Evolutionary conservation across 2,113 vertebrate genomes (phyloP), one percentile per base, ranked within the genome.

Genomic region (Lepus timidus): DNA sequence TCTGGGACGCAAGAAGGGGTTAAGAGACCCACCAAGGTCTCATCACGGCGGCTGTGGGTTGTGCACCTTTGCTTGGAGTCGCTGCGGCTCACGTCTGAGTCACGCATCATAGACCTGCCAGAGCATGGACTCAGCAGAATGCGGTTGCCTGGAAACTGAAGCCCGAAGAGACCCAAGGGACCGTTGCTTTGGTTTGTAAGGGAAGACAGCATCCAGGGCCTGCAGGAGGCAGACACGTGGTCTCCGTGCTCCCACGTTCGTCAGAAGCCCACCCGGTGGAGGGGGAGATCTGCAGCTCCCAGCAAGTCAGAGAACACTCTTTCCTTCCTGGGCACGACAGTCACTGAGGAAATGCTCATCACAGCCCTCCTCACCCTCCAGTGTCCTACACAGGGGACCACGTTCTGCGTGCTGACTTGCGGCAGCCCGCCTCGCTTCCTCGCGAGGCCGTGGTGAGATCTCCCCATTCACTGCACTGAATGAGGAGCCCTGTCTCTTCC

Each of bases 141-240:
- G 2, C 1, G 58, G 94, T 95, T 97, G 96, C 91, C 91, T 96
- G 87, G 96, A 96, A 89, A 97, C 96, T 27, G 51, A 73, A 91
- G 73, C n/a, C 58, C 8, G 33, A 36, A 49, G 73, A 73, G 80
- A 84, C 6, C 17, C 4, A 44, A 44, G 44, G 6, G 44, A 44
- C 33, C 75, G 49, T 76, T 39, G 44, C 52, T 9, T 36, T 65
- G 19, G 76, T 75, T 49, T 19, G 9, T n/a, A 10, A 82, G 31
- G 64, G 39, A 90, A 70, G 36, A 68, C 65, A 80, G 31, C 58
- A 39, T 73, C 12, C 0, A 0, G 61, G 79, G 29, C 31, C 39
- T 58, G 3, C 39, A 16, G 39, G 51, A 80, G 68, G 70, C 49
- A 27, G 44, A 67, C 6, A 31, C 7, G 6, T 22, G 49, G 36